Base-by-base conservation (phyloP, 2,113 vertebrate genomes). In the Microcebus ravelobensis region DNA sequence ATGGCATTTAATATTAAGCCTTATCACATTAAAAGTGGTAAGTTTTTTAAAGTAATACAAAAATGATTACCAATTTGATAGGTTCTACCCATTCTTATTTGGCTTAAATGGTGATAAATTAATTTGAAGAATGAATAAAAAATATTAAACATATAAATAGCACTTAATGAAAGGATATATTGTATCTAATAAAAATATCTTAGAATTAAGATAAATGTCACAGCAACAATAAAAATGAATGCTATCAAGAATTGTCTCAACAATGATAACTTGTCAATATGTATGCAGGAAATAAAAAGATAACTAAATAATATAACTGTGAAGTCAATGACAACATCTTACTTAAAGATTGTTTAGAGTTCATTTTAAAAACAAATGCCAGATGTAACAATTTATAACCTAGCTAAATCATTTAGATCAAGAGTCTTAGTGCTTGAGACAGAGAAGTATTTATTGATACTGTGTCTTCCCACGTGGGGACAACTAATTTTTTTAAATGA, bases 161-260 rank as follows among this genome's bases (percentile, higher is more conserved):
- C 34, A 77, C 23, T 67, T 83, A 71, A 90, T 14, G 63, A 74
- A 86, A 77, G 36, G 82, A 90, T 68, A 4, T 63, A 91, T 55
- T 76, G 11, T 34, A 63, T 50, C 18, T 94, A 27, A 70, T 45
- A 68, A 79, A 5, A 34, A 82, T 27, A 61, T 48, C 15, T 91
- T 73, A 61, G 39, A 83, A 88, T 81, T 88, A 81, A 87, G 27
- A 29, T 85, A 31, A 48, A 50, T 87, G 50, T 87, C 48, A 83
- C 15, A 90, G 29, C 25, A 87, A 85, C 55, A 90, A 61, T 68
- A 73, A 91, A 90, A 84, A 8, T 36, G 11, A 93, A 15, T n/a
- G 25, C 20, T 9, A 39, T 81, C 25, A 71, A 31, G 29, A 79
- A 1, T 8, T 71, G 63, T 8, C 48, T 90, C 45, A 87, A 79